phyloP scores from a whole-genome alignment of 2,113 vertebrate genomes.

The Trochalopteron elliotii region DNA sequence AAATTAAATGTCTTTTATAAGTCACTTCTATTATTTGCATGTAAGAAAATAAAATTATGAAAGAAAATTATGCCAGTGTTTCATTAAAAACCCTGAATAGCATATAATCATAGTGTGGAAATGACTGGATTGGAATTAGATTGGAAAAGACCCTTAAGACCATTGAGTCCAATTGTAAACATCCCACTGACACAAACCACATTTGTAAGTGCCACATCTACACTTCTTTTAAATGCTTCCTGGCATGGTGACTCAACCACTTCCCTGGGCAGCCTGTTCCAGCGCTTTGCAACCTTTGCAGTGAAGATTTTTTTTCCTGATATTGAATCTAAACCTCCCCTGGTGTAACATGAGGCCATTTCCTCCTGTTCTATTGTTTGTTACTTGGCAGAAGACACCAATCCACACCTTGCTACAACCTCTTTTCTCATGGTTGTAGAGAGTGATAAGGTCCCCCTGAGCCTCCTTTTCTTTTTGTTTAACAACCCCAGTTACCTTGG shows the following conservation, averaged over 20 bases:
- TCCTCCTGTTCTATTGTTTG: not conserved
- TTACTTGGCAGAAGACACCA: not conserved
- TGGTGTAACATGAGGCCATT: not conserved
- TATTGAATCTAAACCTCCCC: not conserved
- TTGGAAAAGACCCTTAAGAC: not conserved
- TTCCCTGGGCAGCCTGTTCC: not conserved
- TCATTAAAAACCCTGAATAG: not conserved
- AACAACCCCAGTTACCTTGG: not conserved
- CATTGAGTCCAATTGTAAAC: not conserved
- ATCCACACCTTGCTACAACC: not conserved
- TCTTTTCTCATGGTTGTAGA: not conserved
- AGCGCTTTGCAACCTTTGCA: rapidly evolving
- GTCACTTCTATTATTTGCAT: not conserved
- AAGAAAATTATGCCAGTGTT: not conserved
- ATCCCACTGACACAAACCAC: not conserved
- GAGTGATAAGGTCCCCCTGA: rapidly evolving
- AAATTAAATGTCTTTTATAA: not conserved
- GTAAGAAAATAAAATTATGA: not conserved
- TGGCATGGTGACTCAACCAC: not conserved
- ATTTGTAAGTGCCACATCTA: not conserved
- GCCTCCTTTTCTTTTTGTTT: not conserved
- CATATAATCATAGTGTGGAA: not conserved
- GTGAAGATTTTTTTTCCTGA: not conserved
- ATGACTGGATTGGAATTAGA: not conserved
- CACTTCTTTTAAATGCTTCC: not conserved